phyloP scores from a whole-genome alignment of 2,797 vertebrate species.

The Aeoliscus strigatus region DNA sequence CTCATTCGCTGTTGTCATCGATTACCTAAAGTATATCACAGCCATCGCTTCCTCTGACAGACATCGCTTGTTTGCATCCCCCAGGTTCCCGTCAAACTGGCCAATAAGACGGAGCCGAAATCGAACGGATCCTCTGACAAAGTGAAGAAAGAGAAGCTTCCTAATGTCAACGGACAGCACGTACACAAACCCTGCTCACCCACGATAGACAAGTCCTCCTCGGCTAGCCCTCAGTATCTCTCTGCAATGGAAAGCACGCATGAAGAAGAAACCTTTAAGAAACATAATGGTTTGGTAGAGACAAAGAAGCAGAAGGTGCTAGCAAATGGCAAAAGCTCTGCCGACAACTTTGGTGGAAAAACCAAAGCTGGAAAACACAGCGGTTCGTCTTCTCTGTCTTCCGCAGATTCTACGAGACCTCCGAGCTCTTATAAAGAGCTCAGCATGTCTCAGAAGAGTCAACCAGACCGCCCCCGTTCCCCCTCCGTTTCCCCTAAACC shows the following conservation, averaged over 20 bases:
- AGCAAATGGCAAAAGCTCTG: constrained; percentile 79
- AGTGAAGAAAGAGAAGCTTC: constrained; percentile 62
- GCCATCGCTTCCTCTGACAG: constrained; percentile 33
- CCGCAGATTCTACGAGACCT: constrained; percentile 39
- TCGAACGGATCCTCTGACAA: constrained; percentile 58
- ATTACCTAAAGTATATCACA: constrained; percentile 31
- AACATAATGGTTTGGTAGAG: constrained; percentile 65
- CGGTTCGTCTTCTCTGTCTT: constrained; percentile 40
- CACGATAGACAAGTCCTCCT: constrained; percentile 44
- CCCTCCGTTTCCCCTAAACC: constrained; percentile 46
- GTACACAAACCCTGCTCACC: constrained; percentile 54
- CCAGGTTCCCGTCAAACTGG: constrained; percentile 72
- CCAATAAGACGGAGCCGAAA: constrained; percentile 67
- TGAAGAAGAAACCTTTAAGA: constrained; percentile 64
- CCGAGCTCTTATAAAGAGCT: constrained; percentile 43
- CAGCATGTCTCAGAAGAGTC: constrained; percentile 37
- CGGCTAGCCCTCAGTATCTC: constrained; percentile 31
- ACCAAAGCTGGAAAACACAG: constrained; percentile 72
- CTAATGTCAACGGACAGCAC: constrained; percentile 58
- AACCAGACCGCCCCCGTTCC: constrained; percentile 42
- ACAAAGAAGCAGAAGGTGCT: constrained; percentile 75
- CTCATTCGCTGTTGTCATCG: constrained; percentile 30
- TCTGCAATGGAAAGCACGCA: constrained; percentile 50
- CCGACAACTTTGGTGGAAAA: constrained; percentile 78
- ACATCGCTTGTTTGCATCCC: constrained; percentile 43